Conservation (phyloP, 1,140 invertebrate species). For the Halictus rubicundus region DNA sequence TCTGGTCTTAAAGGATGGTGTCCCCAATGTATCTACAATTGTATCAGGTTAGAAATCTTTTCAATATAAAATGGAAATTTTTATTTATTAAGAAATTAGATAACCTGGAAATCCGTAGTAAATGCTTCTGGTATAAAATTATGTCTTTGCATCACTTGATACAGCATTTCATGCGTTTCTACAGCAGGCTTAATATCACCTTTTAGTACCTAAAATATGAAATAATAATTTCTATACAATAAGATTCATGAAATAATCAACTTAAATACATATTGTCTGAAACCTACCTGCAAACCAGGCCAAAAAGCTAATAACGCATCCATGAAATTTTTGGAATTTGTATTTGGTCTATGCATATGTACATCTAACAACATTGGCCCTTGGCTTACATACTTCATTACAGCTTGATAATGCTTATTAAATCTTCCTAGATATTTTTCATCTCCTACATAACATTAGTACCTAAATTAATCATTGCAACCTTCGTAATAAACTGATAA, state of each 20-base stretch:
- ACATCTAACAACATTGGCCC: conserved; percentile 97
- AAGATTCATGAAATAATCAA: conserved; percentile 27
- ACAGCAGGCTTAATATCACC: conserved; percentile 98
- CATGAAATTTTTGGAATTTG: conserved; percentile 98
- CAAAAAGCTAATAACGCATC: conserved; percentile 98
- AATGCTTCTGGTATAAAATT: conserved; percentile 99
- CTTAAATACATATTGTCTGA: conserved; percentile 20
- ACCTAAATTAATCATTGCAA: background rate
- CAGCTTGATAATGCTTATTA: conserved; percentile 97
- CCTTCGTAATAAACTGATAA: conserved; percentile 10
- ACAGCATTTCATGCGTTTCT: conserved; percentile 98
- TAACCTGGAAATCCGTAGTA: conserved; percentile 94
- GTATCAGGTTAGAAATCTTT: background rate
- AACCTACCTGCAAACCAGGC: conserved; percentile 95
- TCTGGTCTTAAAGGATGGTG: conserved; percentile 98
- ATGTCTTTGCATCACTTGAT: conserved; percentile 97
- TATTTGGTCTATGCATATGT: conserved; percentile 98
- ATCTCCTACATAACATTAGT: conserved; percentile 83
- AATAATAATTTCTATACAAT: conserved; percentile 32
- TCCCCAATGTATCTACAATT: conserved; percentile 95
- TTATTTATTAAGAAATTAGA: conserved; percentile 16
- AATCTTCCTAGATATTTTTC: conserved; percentile 95
- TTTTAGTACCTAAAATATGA: conserved; percentile 85
- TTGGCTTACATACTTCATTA: conserved; percentile 98
- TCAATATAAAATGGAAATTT: background rate